Evolutionary conservation across 2,888 invertebrate genomes (phyloP), one percentile per base, ranked within the genome.

Genomic region (Siphonodentalium dalli): DNA sequence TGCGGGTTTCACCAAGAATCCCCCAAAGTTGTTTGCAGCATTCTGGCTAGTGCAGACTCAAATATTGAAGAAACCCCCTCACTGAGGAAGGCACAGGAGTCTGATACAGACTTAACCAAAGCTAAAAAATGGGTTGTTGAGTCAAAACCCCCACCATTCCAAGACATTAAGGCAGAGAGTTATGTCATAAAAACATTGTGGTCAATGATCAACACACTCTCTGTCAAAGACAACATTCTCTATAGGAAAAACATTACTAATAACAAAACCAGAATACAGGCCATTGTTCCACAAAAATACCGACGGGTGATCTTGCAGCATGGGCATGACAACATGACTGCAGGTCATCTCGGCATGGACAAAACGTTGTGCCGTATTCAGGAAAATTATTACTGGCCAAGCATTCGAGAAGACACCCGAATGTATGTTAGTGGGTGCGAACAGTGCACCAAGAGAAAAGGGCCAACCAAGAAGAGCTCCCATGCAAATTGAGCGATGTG

Each of bases 371-470:
- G 13, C 1, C 31, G 37, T n/a, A 28, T 46, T 28, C 21, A 28
- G 7, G 35, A 35, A 7, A 2, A 27, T 9, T 45, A 35, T 13
- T 45, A 45, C 21, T 47, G 47, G 47, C 47, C 47, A 28, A 20
- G 37, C 20, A 11, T 47, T 8, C 38, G 39, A 27, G 13, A 9
- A 13, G 47, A 47, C 28, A 39, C 39, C 9, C n/a, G 28, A 1
- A 11, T 11, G 2, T 48, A 48, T 24, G 24, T 48, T 4, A 33
- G 29, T 2, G 40, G 47, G 2, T 48, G 47, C 40, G n/a, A 38
- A 13, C 23, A 39, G 27, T 48, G 47, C 33, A 29, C 27, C 28
- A 48, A 29, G 23, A n/a, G 31, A n/a, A 48, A 48, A 31, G 39
- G 38, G 3, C 27, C 9, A 4, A 38, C n/a, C 18, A 38, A 27